Conservation (phyloP, 1,140 invertebrate species). For the Drosophila bifasciata region DNA sequence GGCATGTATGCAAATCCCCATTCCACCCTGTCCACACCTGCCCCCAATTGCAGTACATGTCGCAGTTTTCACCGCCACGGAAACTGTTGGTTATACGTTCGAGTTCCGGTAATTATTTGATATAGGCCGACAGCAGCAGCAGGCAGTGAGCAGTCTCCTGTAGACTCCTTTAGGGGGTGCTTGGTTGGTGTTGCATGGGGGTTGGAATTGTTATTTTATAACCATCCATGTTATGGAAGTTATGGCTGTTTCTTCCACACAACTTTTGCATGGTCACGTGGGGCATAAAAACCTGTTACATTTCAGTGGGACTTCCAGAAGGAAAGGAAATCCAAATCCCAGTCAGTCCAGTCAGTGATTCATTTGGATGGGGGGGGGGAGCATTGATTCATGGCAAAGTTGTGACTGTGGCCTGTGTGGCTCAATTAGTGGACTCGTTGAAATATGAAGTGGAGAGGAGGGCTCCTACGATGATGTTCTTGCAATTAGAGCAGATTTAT, state of each 20-base stretch:
- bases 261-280: conserved; percentile 70
- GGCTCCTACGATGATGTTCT: conserved; percentile 14
- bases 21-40: neutral
- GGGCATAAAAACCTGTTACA: conserved; percentile 77
- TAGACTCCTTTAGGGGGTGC: too few species aligned
- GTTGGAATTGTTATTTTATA: conserved; percentile 54
- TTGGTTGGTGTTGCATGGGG: conserved; percentile 1
- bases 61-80: conserved; percentile 37
- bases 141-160: neutral
- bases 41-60: neutral
- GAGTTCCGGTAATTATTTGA: conserved; percentile 82
- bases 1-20: too few species aligned
- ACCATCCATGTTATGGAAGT: conserved; percentile 21
- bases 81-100: conserved; percentile 77
- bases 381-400: neutral
- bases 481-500: conserved; percentile 79
- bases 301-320: conserved; percentile 13
- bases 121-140: conserved; percentile 58
- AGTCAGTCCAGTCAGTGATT: conserved; percentile 42
- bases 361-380: conserved; percentile 25
- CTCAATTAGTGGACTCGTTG: conserved; percentile 56
- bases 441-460: conserved; percentile 31
- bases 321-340: too few species aligned
- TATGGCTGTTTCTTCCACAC: conserved; percentile 34
- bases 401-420: conserved; percentile 29